Base-by-base conservation (phyloP, 2,888 invertebrate genomes). In the Exocentrus adspersus region DNA sequence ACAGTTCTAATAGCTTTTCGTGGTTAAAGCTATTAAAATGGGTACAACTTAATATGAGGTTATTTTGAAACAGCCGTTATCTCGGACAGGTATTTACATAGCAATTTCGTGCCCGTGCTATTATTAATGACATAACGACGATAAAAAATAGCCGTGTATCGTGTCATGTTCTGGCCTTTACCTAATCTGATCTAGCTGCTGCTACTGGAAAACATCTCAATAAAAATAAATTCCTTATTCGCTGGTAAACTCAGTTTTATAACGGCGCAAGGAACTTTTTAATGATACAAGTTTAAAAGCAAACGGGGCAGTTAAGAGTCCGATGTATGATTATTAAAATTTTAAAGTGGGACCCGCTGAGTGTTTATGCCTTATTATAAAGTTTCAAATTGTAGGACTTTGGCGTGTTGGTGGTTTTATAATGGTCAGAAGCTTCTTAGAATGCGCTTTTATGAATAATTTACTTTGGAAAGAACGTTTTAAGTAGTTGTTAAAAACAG, bases 1-100 rank as follows among this genome's bases (percentile, higher is more conserved):
- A 32, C 32, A 32, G 5, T 37, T 37, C 12, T 12, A n/a, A n/a
- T n/a, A n/a, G n/a, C n/a, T n/a, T 60, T 61, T 54, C 63, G 57
- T 63, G 54, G 24, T 6, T 17, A n/a, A 52, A 41, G 20, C 43
- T 46, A 62, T 59, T 17, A 43, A 59, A 48, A 37, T n/a, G 12
- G 17, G 30, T 51, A 67, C 67, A 59, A 58, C 63, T 67, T 52
- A 61, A 61, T 64, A 60, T n/a, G 21, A 61, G 59, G 45, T 67
- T 67, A 67, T 67, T 67, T 28, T 32, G 50, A 32, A 60, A 65
- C 28, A 60, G 43, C 24, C 50, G 48, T 54, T 60, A 52, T 60
- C 57, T 43, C 48, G 10, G 16, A 7, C 20, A 24, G 42, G 21
- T 42, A 53, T 41, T 53, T 24, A 53, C 41, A 53, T 24, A 14